Evolutionary conservation across 23 tunicate genomes (phyloP).

Genomic region (Ciona savignyi): DNA sequence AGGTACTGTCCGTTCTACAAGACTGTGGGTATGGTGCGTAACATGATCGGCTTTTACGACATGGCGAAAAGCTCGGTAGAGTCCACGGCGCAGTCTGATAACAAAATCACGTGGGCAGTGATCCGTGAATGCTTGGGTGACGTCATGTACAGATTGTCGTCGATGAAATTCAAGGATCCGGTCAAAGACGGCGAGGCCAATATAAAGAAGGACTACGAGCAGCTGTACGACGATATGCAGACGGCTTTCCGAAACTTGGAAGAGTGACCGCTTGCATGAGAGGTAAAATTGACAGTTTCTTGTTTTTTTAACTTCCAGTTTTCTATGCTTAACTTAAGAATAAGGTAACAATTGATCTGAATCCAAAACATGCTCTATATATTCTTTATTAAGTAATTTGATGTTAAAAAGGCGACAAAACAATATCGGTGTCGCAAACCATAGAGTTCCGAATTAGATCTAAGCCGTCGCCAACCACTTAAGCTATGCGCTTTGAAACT

Average conservation of each 20-base stretch:
- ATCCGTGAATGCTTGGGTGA: slow-evolving; percentile 84
- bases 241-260: slow-evolving; percentile 80
- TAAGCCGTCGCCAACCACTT: no score
- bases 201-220: slow-evolving; percentile 77
- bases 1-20: slow-evolving; percentile 99
- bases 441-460: no score
- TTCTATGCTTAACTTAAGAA: no score
- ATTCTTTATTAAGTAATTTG: no score
- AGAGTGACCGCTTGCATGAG: no score
- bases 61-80: slow-evolving; percentile 80
- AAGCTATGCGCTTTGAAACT: no score
- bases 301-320: no score
- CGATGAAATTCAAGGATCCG: slow-evolving; percentile 98
- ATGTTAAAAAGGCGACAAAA: no score
- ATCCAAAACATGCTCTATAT: no score
- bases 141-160: slow-evolving; percentile 77
- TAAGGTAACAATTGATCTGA: no score
- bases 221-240: slow-evolving; percentile 90
- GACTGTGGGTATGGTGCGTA: slow-evolving; percentile 94
- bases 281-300: no score
- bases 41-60: slow-evolving; percentile 91
- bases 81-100: slow-evolving; percentile 85
- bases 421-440: no score
- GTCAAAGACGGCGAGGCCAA: slow-evolving; percentile 89
- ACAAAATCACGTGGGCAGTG: slow-evolving; percentile 91